Evolutionary conservation across 2,888 invertebrate species (phyloP), one percentile per base, ranked within the genome.

Genomic region (Cryptocephalus moraei): DNA sequence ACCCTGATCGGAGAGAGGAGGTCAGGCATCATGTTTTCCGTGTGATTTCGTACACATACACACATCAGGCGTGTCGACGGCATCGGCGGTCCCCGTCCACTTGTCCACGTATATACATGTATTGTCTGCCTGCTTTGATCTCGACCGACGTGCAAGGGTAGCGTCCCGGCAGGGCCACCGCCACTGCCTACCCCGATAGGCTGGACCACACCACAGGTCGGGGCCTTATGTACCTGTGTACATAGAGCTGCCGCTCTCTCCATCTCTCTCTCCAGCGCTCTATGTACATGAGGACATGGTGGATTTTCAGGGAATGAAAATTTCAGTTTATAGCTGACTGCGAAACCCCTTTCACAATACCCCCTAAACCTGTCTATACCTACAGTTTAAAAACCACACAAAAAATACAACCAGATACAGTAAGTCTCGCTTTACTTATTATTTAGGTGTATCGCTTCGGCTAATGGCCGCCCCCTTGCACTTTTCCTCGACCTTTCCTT

Each of bases 291-390:
- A 44, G 52, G 51, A 58, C 50, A 53, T 55, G 55, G 52, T 48
- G 48, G 50, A 49, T 52, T 52, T 54, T 54, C 56, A 52, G 54
- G 55, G 52, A 56, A 54, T 53, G 55, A 67, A 69, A 69, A 66
- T 68, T 68, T 69, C 68, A 70, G 70, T 70, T 67, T 66, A 68
- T 69, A 69, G 70, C 69, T 65, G 65, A 68, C 70, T 70, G 70
- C 70, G 69, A 69, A 66, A 66, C 66, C 69, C 69, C 63, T 63
- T 59, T 57, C 58, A 59, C 66, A 67, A 60, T 51, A 56, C 65
- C 66, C 66, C 68, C 66, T 56, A 57, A 65, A 68, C 68, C 68
- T 66, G 63, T 64, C 70, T 69, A 68, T 66, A 69, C 70, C 70
- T 70, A 70, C 70, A 70, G 70, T 70, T 69, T 57, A 55, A 62